Evolutionary conservation across 2,888 invertebrate species (phyloP), one percentile per base, ranked within the genome.

Genomic region (Arge pagana): DNA sequence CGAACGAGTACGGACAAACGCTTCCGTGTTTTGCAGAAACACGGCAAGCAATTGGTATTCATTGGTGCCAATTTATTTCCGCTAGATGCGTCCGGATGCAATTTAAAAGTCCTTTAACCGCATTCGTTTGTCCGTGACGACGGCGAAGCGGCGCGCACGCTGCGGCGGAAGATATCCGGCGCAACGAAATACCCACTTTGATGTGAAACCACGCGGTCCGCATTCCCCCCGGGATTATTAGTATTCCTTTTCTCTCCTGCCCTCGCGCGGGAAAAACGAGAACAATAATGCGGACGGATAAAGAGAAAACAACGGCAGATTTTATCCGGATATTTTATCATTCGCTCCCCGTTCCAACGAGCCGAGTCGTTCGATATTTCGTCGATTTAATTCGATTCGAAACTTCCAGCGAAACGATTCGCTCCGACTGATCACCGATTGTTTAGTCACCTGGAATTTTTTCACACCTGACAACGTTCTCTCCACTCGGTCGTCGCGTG

Each of bases 1-100:
- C n/a, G 28, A n/a, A 8, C 28, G 28, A 28, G 7, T 28, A 7
- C 28, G n/a, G n/a, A 28, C 28, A 7, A 7, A 8, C n/a, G 7
- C 28, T n/a, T 8, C 18, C 35, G 19, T 15, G 35, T 30, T 48
- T 7, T 24, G 35, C 36, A n/a, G n/a, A 42, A 42, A 30, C n/a
- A 30, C 18, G 15, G 8, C 11, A 28, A 40, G 54, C 63, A 67
- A 66, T 67, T 67, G 65, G 57, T 61, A 67, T 68, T 67, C 62
- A 66, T 64, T 61, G 65, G 54, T 56, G 55, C 51, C 62, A 60
- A 67, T 66, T 67, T 60, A 65, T 64, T 59, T 64, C 52, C 50
- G 50, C 55, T 33, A 11, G 55, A 54, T 42, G 55, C 56, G 55
- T 55, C 57, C 58, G 23, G 5, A n/a, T 18, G 33, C 21, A 33